These are phyloP conservation scores for Peromyscus aztecus DNA, from an alignment of 2,797 vertebrate species.

Conservation along the genomic window DNA sequence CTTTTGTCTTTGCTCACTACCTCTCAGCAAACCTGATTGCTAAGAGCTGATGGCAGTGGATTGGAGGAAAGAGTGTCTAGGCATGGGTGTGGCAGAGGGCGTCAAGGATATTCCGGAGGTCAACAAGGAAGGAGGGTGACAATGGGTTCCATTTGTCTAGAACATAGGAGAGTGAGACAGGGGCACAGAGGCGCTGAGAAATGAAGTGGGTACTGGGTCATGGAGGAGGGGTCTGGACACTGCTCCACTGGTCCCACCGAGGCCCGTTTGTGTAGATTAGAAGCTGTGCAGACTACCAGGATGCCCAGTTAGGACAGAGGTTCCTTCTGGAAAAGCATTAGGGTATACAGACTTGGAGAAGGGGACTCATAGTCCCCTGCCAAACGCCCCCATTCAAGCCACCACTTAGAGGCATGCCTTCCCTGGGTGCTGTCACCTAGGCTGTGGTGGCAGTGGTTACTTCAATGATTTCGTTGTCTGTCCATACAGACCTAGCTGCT, in stretches of 20 bases:
- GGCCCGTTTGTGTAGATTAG: not conserved
- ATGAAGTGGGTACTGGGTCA: not conserved
- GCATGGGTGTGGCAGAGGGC: not conserved
- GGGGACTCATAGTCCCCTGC: not conserved
- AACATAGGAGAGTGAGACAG: not conserved
- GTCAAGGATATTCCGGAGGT: not conserved
- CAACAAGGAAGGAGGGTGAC: not conserved
- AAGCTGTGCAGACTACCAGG: not conserved
- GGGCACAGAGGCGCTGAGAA: not conserved
- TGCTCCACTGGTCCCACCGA: not conserved
- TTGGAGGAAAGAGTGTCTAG: not conserved
- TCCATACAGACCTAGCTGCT: not conserved
- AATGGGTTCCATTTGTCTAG: not conserved
- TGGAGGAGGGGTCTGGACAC: too few species aligned
- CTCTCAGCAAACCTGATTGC: not conserved
- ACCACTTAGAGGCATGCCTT: not conserved
- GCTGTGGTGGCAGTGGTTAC: accelerated
- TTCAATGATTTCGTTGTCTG: not conserved
- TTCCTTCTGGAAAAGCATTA: not conserved
- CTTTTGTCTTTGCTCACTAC: not conserved
- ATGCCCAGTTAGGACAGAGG: not conserved
- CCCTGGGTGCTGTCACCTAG: not conserved
- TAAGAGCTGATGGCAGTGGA: not conserved
- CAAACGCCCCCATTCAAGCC: not conserved
- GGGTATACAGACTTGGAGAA: not conserved